Base-by-base conservation (phyloP, 1,140 invertebrate genomes). In the Drosophila cardini region DNA sequence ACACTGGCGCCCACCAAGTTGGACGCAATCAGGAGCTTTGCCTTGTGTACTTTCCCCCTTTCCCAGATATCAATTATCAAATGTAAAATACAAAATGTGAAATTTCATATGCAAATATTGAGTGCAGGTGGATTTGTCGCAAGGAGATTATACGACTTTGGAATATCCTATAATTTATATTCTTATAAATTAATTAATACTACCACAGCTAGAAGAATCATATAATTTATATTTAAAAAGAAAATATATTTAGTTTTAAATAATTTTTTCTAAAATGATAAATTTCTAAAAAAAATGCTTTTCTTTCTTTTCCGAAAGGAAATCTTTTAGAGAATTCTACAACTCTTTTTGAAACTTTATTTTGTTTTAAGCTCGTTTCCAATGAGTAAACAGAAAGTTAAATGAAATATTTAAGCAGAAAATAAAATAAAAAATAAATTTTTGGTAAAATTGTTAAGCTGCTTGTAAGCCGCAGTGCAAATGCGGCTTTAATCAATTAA, bases 401-500 rank as follows among this genome's bases (percentile, higher is more conserved):
- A 76, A 26, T 52, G 13, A 45, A 73, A 32, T 58, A 62, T 38
- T 36, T 38, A 36, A 36, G 34, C 18, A 38, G 42, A 48, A 69
- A 58, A 64, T 48, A 58, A 68, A 67, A 52, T 48, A 55, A 61
- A 38, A 60, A 45, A 56, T 40, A 63, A 64, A 62, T 63, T 46
- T 26, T 53, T 38, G 43, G 43, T 69, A 53, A 82, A 84, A 83
- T 79, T 86, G 83, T 83, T 89, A 87, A 87, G 84, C 84, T 83
- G 80, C 73, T 89, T 75, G 84, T 87, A 87, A 87, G 80, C 84
- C 85, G 70, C 76, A 84, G 78, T 80, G 84, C 84, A 87, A 87
- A 87, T 87, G 74, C 76, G 84, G 84, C 84, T 87, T 87, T 87
- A 87, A 87, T 89, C 84, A 87, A 87, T 87, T 87, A 87, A 89